Evolutionary conservation across 2,888 invertebrate species (phyloP).

Genomic region (Spilosoma lubricipeda): DNA sequence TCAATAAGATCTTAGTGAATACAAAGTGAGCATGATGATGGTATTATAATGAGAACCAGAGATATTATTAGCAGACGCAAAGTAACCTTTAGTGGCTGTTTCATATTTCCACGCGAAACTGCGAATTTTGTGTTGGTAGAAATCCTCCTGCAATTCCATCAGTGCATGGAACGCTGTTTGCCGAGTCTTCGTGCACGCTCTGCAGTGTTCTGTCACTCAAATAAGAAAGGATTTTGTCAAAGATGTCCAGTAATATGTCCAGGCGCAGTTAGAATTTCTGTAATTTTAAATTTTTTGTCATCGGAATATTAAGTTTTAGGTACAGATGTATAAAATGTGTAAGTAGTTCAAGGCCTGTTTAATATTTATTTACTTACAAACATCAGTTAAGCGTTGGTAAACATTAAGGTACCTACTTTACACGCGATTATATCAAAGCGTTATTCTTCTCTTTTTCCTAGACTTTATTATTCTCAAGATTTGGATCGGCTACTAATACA

Average conservation of each 20-base stretch:
- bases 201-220: no score
- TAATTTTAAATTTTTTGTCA: background rate
- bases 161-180: no score
- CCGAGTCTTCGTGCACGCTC: no score
- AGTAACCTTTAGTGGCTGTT: background rate
- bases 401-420: background rate
- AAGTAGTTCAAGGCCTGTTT: background rate
- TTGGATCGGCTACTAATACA: no score
- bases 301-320: background rate
- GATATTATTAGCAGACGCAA: background rate
- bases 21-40: background rate
- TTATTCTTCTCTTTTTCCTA: no score
- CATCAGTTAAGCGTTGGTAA: background rate
- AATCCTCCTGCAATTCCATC: background rate
- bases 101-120: no score
- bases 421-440: background rate
- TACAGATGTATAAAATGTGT: background rate
- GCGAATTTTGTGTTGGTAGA: background rate
- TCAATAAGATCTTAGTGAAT: background rate
- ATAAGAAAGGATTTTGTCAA: no score
- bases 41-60: background rate
- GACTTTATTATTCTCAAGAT: no score
- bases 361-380: background rate
- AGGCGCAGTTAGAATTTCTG: background rate
- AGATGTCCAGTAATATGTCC: no score